These are phyloP conservation scores for Octomys mimax DNA, from an alignment of 2,797 vertebrate genomes.

Conservation along the genomic window DNA sequence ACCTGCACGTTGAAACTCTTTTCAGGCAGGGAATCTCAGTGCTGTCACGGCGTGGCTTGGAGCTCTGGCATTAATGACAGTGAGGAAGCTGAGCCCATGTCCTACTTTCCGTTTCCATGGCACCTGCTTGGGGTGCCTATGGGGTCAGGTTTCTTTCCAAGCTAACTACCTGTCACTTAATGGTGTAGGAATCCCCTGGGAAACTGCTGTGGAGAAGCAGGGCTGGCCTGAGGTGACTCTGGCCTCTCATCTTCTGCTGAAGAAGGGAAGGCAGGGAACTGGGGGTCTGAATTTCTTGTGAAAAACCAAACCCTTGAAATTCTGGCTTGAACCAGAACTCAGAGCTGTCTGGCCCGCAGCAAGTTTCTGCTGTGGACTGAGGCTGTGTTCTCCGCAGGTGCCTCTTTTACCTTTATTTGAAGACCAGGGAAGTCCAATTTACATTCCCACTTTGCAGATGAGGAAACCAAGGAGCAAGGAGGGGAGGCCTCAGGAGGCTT, in stretches of 20 bases:
- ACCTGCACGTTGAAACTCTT: not conserved
- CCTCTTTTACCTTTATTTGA: not conserved
- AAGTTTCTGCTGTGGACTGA: not conserved
- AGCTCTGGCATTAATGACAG: not conserved
- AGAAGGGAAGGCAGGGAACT: not conserved
- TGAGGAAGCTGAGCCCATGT: not conserved
- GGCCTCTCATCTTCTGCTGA: not conserved
- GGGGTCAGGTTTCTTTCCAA: slow-evolving; percentile 35
- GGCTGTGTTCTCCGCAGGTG: not conserved
- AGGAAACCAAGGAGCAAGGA: not conserved
- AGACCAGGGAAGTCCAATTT: not conserved
- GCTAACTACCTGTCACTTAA: slow-evolving; percentile 57
- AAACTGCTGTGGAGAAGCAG: not conserved
- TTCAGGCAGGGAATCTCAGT: not conserved
- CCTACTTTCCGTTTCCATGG: slow-evolving; percentile 14
- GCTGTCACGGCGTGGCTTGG: not conserved
- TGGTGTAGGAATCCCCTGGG: not conserved
- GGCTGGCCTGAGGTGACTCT: not conserved
- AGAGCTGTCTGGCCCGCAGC: not conserved
- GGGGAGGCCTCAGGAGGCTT: not conserved
- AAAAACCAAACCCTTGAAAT: not conserved
- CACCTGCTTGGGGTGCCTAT: not conserved
- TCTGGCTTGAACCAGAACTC: not conserved
- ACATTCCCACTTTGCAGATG: not conserved
- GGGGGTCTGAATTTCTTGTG: not conserved